Evolutionary conservation across 2,797 vertebrate species (phyloP).

Genomic region (Orientallactaga sibirica): DNA sequence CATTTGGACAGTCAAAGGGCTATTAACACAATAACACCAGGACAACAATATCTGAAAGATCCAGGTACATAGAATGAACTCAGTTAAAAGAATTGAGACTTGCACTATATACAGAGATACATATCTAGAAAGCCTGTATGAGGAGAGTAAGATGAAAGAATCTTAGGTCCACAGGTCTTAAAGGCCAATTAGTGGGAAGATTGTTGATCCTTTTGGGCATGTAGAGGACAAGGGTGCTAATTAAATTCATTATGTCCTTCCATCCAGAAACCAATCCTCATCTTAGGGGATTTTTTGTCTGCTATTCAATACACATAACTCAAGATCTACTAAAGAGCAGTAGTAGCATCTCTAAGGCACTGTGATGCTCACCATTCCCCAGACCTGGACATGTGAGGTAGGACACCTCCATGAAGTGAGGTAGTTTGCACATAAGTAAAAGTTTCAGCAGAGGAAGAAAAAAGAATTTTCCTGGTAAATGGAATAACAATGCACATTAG

Average conservation of each 20-base stretch:
- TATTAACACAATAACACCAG: not conserved
- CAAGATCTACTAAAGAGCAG: not conserved
- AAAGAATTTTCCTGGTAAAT: not conserved
- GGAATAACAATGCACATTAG: not conserved
- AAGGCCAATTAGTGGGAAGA: not conserved
- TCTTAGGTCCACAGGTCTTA: not conserved
- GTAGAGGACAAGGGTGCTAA: not conserved
- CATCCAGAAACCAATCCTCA: not conserved
- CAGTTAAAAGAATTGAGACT: not conserved
- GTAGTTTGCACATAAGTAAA: constrained; percentile 11
- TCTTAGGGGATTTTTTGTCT: not conserved
- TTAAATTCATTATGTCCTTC: not conserved
- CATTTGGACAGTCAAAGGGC: not conserved
- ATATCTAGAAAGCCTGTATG: not conserved
- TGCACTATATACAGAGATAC: too few relatives aligned
- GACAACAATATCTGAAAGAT: not conserved
- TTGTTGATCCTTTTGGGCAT: not conserved
- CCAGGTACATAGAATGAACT: not conserved
- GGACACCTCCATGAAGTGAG: not conserved
- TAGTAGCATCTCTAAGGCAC: not conserved
- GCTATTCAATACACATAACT: not conserved
- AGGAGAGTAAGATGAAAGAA: not conserved
- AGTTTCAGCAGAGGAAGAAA: not conserved
- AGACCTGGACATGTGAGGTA: not conserved
- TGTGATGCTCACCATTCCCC: not conserved